Evolutionary conservation across 2,797 vertebrate species (phyloP).

Genomic region (Dallia pectoralis): DNA sequence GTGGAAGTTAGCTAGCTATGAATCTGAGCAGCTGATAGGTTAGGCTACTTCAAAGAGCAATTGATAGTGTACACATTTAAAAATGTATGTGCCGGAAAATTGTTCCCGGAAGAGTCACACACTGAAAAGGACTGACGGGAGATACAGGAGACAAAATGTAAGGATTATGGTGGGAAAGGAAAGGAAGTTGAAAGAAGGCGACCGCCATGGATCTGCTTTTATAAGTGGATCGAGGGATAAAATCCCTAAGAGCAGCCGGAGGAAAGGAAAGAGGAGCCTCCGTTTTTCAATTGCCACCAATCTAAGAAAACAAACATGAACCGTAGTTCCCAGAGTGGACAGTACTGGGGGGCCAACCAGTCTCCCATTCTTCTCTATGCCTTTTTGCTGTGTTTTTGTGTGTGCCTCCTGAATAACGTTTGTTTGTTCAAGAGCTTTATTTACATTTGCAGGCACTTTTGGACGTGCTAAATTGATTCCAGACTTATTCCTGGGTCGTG

Average conservation of each 20-base stretch:
- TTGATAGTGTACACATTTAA: too few relatives aligned
- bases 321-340: slow-evolving; percentile 55
- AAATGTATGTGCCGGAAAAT: too few relatives aligned
- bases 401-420: slow-evolving; percentile 60
- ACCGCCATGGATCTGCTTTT: slow-evolving; percentile 43
- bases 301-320: slow-evolving; percentile 39
- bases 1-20: too few relatives aligned
- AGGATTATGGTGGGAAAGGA: slow-evolving; percentile 20
- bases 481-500: slow-evolving; percentile 71
- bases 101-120: neutral
- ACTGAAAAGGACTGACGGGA: slow-evolving; percentile 9
- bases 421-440: slow-evolving; percentile 78
- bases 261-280: slow-evolving; percentile 60
- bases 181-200: slow-evolving; percentile 37
- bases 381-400: slow-evolving; percentile 60
- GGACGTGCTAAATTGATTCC: slow-evolving; percentile 78
- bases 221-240: slow-evolving; percentile 58
- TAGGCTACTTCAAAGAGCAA: too few relatives aligned
- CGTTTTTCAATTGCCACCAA: slow-evolving; percentile 59
- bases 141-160: slow-evolving; percentile 41
- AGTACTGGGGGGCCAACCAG: slow-evolving; percentile 29
- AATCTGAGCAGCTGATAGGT: too few relatives aligned
- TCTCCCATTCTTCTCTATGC: slow-evolving; percentile 38
- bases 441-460: slow-evolving; percentile 75
- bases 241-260: slow-evolving; percentile 57